Percentiles rank a stretch among this genome's conserved stretches.
Conservation (phyloP, 1,140 invertebrate species). For the Rhagoletis zephyria region DNA sequence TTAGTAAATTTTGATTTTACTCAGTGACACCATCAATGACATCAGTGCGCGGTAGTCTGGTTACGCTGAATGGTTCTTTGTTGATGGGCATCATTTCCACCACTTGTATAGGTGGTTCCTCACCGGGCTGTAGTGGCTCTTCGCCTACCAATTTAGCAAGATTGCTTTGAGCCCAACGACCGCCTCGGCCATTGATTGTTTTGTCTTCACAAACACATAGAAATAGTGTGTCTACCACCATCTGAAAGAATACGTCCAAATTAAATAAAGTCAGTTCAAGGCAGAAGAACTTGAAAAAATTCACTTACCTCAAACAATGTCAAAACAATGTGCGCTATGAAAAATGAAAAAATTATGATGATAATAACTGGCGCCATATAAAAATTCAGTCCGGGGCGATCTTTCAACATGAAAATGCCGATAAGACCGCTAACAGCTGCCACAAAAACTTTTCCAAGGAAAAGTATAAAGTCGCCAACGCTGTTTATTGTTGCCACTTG, state of each 20-base stretch:
- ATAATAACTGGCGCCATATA: constrained; percentile 90
- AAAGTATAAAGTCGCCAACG: constrained; percentile 94
- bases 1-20: neutral
- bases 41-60: constrained; percentile 58
- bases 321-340: constrained; percentile 92
- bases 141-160: constrained; percentile 77
- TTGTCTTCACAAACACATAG: constrained; percentile 93
- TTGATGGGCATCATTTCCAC: constrained; percentile 73
- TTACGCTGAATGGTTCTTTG: constrained; percentile 71
- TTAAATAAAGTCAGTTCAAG: constrained; percentile 25
- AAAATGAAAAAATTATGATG: constrained; percentile 91
- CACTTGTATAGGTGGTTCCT: constrained; percentile 70
- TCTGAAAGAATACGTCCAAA: constrained; percentile 76
- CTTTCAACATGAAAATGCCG: constrained; percentile 83
- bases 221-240: constrained; percentile 94
- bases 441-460: constrained; percentile 89
- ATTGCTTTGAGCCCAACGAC: constrained; percentile 79
- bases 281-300: no score
- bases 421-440: constrained; percentile 84
- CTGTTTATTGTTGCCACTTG: constrained; percentile 93
- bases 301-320: constrained; percentile 90
- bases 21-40: constrained; percentile 47
- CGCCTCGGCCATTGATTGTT: constrained; percentile 78
- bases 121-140: constrained; percentile 70
- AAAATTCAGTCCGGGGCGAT: constrained; percentile 82